Evolutionary conservation across 2,888 invertebrate genomes (phyloP), one percentile per base, ranked within the genome.

Genomic region (Mechanitis mazaeus): DNA sequence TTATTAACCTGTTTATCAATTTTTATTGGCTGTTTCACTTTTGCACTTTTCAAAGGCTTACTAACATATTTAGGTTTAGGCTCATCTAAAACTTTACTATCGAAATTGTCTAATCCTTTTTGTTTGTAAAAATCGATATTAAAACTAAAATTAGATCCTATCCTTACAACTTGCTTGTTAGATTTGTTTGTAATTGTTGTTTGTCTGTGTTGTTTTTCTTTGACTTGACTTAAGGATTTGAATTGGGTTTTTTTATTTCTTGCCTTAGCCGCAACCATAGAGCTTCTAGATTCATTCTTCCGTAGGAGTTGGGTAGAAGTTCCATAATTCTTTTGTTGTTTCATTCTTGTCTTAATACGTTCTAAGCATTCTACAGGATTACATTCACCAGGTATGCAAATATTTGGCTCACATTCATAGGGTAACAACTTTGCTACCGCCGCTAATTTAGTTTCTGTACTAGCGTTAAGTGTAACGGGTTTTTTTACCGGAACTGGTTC

Each of bases 341-440:
- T 53, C 3, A 12, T 11, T 45, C 70, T 71, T 60, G 55, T 64
- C 64, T 72, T 72, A 38, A 75, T 76, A 60, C 66, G 66, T 69
- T 77, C 68, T 6, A 68, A 63, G 59, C 77, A 77, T 65, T 72
- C 61, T 53, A 69, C 57, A 20, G 69, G 68, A 61, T 68, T 55
- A 66, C 80, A 80, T 61, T 70, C 54, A 12, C 71, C 73, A 33
- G 79, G 79, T 7, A 75, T 60, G 64, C 79, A 80, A 54, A 75
- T 58, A 33, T 72, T 73, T 45, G 77, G 76, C 63, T 78, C 75
- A 67, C 79, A 80, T 64, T 80, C 77, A 68, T 76, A 71, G 12
- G 76, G 72, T 46, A 69, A 65, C 38, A 74, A 61, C n/a, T 59
- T 59, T 58, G 38, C 11, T 31, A 35, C 11, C 46, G 38, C 38